Percentiles rank a stretch among this genome's conserved stretches.
phyloP scores from a whole-genome alignment of 2,888 invertebrate genomes.

The Torymus tubicola region DNA sequence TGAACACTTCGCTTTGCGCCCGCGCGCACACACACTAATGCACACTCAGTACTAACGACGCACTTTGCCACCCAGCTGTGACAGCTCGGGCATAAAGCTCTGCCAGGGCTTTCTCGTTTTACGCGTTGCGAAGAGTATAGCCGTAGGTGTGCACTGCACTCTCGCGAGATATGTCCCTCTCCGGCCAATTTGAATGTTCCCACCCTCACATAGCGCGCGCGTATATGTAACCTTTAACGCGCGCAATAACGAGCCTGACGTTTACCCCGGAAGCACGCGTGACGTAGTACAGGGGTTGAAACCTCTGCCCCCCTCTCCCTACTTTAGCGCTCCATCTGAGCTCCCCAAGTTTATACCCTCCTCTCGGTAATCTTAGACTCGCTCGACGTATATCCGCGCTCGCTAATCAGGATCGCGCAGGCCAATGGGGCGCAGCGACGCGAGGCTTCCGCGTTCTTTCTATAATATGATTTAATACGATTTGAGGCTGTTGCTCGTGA shows the following conservation, averaged over 20 bases:
- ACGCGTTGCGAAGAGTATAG: background rate
- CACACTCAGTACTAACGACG: no score
- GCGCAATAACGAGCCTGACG: constrained; percentile 20
- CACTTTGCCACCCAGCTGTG: background rate
- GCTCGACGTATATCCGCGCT: no score
- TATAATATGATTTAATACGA: no score
- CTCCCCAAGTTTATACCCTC: background rate
- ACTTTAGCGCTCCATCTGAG: background rate
- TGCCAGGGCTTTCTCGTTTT: background rate
- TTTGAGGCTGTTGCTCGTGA: no score
- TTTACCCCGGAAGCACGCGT: background rate
- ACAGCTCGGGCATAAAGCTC: background rate
- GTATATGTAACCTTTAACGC: constrained; percentile 26
- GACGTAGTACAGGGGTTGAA: background rate
- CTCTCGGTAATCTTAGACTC: no score
- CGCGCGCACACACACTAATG: no score
- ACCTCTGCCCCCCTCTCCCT: background rate
- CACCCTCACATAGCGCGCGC: background rate
- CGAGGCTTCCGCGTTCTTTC: no score
- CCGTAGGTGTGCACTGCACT: background rate
- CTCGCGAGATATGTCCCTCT: background rate
- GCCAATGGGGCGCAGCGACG: no score
- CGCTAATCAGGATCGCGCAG: no score
- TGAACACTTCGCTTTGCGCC: no score
- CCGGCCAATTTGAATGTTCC: constrained; percentile 32